phyloP scores from a whole-genome alignment of 2,113 vertebrate species.

The Platycercus adscitus region DNA sequence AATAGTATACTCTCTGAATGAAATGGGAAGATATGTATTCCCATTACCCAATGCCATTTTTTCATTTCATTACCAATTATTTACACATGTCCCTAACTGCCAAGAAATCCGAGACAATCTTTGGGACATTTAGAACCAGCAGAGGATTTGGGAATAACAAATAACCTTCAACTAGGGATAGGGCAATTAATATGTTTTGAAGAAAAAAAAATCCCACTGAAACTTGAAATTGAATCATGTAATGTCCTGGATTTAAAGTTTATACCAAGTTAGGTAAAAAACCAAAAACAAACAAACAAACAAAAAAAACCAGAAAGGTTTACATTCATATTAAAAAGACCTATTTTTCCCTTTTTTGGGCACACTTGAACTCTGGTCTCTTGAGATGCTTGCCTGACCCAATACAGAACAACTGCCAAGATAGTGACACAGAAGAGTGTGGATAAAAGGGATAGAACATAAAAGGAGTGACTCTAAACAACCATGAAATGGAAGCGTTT shows the following conservation, averaged over 20 bases:
- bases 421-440: conserved; percentile 46
- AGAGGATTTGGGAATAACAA: neutral
- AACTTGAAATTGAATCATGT: neutral
- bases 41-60: neutral
- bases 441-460: conserved; percentile 61
- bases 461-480: conserved; percentile 62
- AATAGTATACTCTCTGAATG: neutral
- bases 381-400: conserved; percentile 20
- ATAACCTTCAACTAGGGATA: neutral
- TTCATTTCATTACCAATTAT: neutral
- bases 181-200: neutral
- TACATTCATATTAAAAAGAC: neutral
- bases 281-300: neutral
- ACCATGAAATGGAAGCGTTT: conserved; percentile 51
- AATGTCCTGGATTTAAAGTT: neutral
- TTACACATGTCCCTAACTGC: neutral
- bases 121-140: neutral
- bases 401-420: conserved; percentile 52
- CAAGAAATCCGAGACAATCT: neutral
- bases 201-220: neutral
- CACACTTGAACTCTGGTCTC: conserved; percentile 12
- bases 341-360: neutral
- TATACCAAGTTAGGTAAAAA: neutral
- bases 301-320: neutral
- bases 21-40: neutral